Evolutionary conservation across 1,140 invertebrate genomes (phyloP).

Genomic region (Vollenhovia emeryi): DNA sequence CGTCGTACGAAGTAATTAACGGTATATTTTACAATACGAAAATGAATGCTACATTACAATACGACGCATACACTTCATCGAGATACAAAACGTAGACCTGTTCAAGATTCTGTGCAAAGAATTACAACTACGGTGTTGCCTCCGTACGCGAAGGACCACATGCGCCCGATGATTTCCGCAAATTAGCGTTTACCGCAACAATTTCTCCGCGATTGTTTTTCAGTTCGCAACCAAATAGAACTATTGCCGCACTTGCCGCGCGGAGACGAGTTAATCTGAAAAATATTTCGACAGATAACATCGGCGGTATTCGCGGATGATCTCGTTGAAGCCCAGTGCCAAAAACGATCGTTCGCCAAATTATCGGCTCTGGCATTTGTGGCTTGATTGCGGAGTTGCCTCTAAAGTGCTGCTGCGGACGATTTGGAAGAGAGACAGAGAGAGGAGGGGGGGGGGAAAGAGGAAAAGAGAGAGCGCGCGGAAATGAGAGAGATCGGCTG

Average conservation of each 20-base stretch:
- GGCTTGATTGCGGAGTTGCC: slow-evolving; percentile 62
- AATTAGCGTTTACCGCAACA: not conserved
- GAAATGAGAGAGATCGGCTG: slow-evolving; percentile 9
- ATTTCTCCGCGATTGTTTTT: not conserved
- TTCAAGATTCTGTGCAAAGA: not conserved
- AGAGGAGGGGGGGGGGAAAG: not conserved
- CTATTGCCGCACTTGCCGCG: not conserved
- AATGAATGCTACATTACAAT: not conserved
- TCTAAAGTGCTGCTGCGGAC: slow-evolving; percentile 27
- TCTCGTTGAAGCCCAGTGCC: slow-evolving; percentile 63
- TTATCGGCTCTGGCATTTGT: slow-evolving; percentile 74
- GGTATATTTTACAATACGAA: no score
- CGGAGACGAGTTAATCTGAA: slow-evolving; percentile 10
- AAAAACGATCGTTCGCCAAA: slow-evolving; percentile 71
- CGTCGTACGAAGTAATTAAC: no score
- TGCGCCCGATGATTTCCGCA: not conserved
- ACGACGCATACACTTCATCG: not conserved
- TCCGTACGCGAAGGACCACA: not conserved
- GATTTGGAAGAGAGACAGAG: slow-evolving; percentile 12
- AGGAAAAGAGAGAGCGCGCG: not conserved
- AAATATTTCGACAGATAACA: slow-evolving; percentile 33
- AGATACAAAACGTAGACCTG: not conserved
- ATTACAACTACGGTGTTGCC: not conserved
- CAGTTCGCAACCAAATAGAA: not conserved
- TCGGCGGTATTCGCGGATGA: slow-evolving; percentile 41